phyloP scores from a whole-genome alignment of 1,140 invertebrate genomes.

The Brachionus calyciflorus region DNA sequence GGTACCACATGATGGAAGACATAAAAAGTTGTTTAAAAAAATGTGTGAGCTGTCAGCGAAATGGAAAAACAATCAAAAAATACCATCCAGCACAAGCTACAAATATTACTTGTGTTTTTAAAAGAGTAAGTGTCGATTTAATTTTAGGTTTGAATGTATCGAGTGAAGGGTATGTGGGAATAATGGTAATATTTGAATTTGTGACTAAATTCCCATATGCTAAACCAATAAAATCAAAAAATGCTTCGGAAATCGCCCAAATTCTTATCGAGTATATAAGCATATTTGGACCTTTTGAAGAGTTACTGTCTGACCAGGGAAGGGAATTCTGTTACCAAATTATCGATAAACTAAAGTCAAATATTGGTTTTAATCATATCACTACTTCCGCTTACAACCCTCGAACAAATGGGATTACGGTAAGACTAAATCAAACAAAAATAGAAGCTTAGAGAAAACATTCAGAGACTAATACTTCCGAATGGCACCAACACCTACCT shows the following conservation, averaged over 20 bases:
- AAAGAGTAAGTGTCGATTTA: constrained; percentile 16
- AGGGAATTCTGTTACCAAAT: constrained; percentile 10
- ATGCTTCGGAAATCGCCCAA: background rate
- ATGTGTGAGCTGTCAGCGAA: constrained; percentile 9
- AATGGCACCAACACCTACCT: no score
- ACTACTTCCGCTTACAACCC: background rate
- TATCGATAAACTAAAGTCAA: background rate
- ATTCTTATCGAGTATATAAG: no score
- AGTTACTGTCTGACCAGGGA: constrained; percentile 7
- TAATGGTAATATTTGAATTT: constrained; percentile 15
- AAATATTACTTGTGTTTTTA: background rate
- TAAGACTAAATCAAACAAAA: background rate
- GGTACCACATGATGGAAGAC: background rate
- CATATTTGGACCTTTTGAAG: constrained; percentile 9
- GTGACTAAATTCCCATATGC: constrained; percentile 3
- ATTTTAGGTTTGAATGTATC: background rate
- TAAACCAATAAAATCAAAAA: constrained; percentile 1
- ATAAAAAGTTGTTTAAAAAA: background rate
- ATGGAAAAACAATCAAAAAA: background rate
- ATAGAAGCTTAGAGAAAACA: background rate
- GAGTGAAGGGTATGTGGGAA: background rate
- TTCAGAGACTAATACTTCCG: no score
- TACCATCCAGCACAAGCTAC: background rate
- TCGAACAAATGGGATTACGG: background rate
- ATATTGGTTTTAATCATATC: constrained; percentile 4